Evolutionary conservation across 1,140 invertebrate species (phyloP), one percentile per base, ranked within the genome.

Genomic region (Drosophila dunni): DNA sequence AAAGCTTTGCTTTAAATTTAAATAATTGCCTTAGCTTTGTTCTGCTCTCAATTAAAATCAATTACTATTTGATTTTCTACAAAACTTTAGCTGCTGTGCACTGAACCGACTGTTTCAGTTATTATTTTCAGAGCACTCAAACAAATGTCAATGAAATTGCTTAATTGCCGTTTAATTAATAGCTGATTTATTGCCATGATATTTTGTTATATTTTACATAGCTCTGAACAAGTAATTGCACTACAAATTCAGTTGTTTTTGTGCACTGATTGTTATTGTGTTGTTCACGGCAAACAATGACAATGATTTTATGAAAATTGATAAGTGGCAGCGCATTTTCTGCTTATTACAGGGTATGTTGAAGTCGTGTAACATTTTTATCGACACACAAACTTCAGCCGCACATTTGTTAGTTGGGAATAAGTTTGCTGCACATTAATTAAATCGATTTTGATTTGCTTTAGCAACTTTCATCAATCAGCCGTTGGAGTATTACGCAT

Each of bases 401-500:
- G 15, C 10, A 46, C n/a, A 34, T 15, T 10, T 46, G 11, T 15
- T 33, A 29, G 13, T 8, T 24, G n/a, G 24, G 13, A 20, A 54
- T 50, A 48, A 57, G 29, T 66, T 54, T 9, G 24, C 10, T n/a
- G 20, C 8, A 10, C 17, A 42, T 48, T 53, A 11, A 63, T 69
- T 53, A 38, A 62, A 69, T 53, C 15, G 11, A 34, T 62, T 54
- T 45, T 45, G 20, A 40, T 64, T 70, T 56, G 40, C 33, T 46
- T 54, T 54, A 5, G 6, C 11, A 61, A 34, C 38, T 67, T 58
- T 56, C 33, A 69, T 68, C 40, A 76, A 66, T 78, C 51, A 51
- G 60, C n/a, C 60, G 51, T 68, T 79, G 66, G 50, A 71, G 72
- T 63, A 81, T 86, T 68, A 75, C 75, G 70, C 75, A 86, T 75